Evolutionary conservation across 2,888 invertebrate genomes (phyloP).

Genomic region (Sphinx pinastri): DNA sequence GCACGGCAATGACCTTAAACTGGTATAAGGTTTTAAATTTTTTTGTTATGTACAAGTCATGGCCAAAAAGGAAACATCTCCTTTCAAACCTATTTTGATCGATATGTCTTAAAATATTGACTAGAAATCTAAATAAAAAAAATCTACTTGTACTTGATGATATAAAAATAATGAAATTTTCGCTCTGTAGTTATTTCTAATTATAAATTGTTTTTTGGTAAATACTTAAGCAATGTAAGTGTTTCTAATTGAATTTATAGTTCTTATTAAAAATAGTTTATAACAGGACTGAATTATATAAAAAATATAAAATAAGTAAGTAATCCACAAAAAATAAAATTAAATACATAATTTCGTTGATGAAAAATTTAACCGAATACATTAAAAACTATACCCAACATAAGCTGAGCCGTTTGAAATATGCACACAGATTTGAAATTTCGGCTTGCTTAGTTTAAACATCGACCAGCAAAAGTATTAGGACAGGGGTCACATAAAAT

Average conservation of each 20-base stretch:
- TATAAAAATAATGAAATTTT: slow-evolving; percentile 14
- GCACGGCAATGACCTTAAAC: no score
- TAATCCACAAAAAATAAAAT: not conserved
- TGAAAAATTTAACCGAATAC: not conserved
- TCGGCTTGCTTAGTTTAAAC: slow-evolving; percentile 18
- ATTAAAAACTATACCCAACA: not conserved
- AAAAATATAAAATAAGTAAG: not conserved
- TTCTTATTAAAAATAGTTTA: slow-evolving; percentile 4
- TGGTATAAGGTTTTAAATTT: no score
- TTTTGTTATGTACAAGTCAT: no score
- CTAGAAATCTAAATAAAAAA: not conserved
- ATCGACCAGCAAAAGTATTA: slow-evolving; percentile 24
- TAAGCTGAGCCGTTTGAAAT: not conserved
- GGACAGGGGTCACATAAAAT: slow-evolving; percentile 35
- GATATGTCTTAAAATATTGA: not conserved
- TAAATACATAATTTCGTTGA: not conserved
- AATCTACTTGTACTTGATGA: not conserved
- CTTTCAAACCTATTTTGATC: no score
- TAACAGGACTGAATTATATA: not conserved
- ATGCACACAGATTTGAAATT: not conserved
- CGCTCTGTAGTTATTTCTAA: not conserved
- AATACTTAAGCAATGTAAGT: not conserved
- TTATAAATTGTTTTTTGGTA: slow-evolving; percentile 6
- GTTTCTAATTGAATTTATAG: not conserved
- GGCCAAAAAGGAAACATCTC: no score